A percentile compares a stretch with the other conserved stretches of the same genome.
These are phyloP conservation scores for Mercenaria mercenaria DNA, from an alignment of 1,140 invertebrate species.

Conservation along the genomic window DNA sequence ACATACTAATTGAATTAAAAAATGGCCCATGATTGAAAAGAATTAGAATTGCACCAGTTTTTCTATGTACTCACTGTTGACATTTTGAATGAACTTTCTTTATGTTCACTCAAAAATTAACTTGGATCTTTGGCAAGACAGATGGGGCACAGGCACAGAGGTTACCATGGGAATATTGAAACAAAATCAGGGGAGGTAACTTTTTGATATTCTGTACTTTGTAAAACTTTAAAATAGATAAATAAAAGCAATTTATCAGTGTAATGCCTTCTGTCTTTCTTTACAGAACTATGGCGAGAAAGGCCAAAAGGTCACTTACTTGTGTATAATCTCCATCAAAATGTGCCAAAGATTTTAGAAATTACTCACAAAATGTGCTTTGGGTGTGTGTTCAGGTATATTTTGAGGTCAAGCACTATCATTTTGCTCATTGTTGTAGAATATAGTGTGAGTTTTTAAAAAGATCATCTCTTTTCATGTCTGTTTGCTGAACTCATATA, in stretches of 20 bases:
- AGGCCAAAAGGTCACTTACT: constrained; percentile 2
- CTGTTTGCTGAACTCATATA: constrained; percentile 46
- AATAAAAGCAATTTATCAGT: constrained; percentile 15
- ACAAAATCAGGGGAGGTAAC: background rate
- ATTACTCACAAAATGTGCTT: constrained; percentile 30
- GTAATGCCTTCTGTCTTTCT: constrained; percentile 43
- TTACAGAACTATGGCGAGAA: background rate
- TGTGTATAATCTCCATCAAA: constrained; percentile 28
- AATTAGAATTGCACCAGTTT: background rate
- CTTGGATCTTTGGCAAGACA: constrained; percentile 64
- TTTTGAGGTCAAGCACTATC: background rate
- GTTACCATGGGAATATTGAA: background rate
- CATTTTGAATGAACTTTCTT: background rate
- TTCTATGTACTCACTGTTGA: background rate
- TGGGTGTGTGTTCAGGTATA: constrained; percentile 23
- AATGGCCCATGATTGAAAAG: constrained; percentile 26
- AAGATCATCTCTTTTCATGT: background rate
- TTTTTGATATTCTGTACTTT: background rate
- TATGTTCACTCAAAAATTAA: constrained; percentile 41
- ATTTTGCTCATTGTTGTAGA: constrained; percentile 14
- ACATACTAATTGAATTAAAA: constrained; percentile 33
- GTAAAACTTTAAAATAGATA: background rate
- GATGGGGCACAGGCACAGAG: constrained; percentile 56
- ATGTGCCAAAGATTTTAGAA: constrained; percentile 49
- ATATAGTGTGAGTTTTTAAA: background rate